Conservation (phyloP, 2,113 vertebrate species). For the Tragulus kanchil region DNA sequence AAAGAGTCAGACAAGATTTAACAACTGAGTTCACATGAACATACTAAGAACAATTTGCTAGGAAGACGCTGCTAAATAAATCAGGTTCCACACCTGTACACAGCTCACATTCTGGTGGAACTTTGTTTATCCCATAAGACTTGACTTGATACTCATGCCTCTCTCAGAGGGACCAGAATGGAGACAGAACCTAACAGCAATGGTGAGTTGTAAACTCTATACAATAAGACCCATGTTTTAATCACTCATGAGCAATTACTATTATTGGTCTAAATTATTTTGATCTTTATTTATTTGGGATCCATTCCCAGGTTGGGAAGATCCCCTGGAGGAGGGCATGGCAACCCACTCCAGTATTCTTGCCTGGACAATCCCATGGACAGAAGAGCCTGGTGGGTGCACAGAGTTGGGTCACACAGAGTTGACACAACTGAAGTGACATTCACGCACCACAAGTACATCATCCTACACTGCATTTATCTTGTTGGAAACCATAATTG, state of each 20-base stretch:
- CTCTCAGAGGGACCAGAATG: slow-evolving; percentile 11
- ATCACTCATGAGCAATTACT: neutral
- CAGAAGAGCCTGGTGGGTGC: neutral
- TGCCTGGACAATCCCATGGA: neutral
- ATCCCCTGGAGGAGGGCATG: neutral
- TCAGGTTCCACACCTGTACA: neutral
- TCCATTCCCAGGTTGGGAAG: neutral
- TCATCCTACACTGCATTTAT: neutral
- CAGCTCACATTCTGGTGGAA: neutral
- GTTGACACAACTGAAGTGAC: neutral
- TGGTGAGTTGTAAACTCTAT: neutral
- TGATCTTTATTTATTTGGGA: neutral
- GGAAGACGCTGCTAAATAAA: neutral
- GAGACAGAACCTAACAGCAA: neutral
- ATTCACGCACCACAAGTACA: neutral
- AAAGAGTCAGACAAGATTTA: neutral
- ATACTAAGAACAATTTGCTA: neutral
- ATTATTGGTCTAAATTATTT: neutral
- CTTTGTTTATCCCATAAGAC: neutral
- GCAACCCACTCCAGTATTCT: neutral
- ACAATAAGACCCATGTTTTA: neutral
- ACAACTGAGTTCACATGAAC: neutral
- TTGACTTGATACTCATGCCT: neutral
- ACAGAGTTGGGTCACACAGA: neutral
- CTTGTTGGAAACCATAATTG: neutral